Evolutionary conservation across 2,797 vertebrate genomes (phyloP).

Genomic region (Ataeniobius toweri): DNA sequence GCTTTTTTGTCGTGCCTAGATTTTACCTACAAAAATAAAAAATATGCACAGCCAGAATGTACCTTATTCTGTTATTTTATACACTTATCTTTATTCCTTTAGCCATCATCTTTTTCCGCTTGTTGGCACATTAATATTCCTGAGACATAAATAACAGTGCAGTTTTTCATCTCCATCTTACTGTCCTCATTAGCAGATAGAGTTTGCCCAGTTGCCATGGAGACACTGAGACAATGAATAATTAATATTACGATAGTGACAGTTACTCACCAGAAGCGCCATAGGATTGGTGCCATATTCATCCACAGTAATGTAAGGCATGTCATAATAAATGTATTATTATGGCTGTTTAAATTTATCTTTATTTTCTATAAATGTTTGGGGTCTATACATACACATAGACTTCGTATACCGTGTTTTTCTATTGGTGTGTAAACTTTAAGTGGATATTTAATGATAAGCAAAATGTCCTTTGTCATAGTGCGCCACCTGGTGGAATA

Average conservation of each 20-base stretch:
- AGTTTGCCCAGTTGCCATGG: not conserved
- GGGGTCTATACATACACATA: not conserved
- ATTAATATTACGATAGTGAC: not conserved
- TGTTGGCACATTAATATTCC: not conserved
- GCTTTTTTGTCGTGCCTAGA: not conserved
- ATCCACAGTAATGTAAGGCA: not conserved
- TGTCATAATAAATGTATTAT: not conserved
- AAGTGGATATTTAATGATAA: not conserved
- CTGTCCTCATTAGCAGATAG: not conserved
- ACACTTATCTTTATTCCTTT: not conserved
- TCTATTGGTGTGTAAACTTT: not conserved
- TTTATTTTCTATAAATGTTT: not conserved
- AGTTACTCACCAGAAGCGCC: not conserved
- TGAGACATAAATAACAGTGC: not conserved
- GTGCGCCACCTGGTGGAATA: conserved; percentile 37
- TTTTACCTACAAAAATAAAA: not conserved
- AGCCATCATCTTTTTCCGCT: not conserved
- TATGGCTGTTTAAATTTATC: not conserved
- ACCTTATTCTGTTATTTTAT: not conserved
- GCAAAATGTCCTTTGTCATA: too few species aligned
- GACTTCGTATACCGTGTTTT: not conserved
- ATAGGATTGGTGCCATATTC: not conserved
- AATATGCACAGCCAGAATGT: too few species aligned
- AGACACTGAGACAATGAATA: not conserved
- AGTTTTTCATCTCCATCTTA: not conserved